Evolutionary conservation across 2,113 vertebrate genomes (phyloP), one percentile per base, ranked within the genome.

Genomic region (Gymnorhina tibicen): DNA sequence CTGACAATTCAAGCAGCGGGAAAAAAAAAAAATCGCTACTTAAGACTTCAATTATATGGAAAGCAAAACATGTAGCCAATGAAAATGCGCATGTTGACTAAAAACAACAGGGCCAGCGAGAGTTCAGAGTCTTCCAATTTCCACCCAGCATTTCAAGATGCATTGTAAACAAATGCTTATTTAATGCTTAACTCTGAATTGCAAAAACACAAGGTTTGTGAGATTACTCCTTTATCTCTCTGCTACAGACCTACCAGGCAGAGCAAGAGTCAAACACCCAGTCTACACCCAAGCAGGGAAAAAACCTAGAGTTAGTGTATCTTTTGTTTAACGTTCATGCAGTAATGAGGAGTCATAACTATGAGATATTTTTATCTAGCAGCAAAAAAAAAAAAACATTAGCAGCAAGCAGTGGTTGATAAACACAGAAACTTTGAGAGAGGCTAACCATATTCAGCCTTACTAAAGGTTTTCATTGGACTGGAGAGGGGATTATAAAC

Each of bases 201-300:
- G 62, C 66, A 95, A 85, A 95, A 84, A 64, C 49, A 39, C 2
- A 72, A 58, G 46, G 56, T 75, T 80, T 85, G n/a, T 11, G 14
- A 96, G 97, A 95, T 96, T 83, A 96, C 72, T 73, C 69, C 63
- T 95, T 96, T 97, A 97, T 97, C 97, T 96, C 66, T 24, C 74
- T 55, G 21, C 11, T 64, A 53, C 97, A 97, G 94, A 35, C 68
- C 53, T 82, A 63, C 17, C 60, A 76, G 47, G 27, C 55, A 78
- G 17, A 37, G 46, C 59, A 59, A 53, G 44, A 67, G 64, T 78
- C 77, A 76, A 81, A 87, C 11, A 84, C 32, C 13, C 73, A 62
- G 35, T 24, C 24, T 47, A 96, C 41, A 67, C 33, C 35, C 66
- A 72, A 83, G 37, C 30, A 44, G 11, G 28, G 73, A 82, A 86